Evolutionary conservation across 2,797 vertebrate genomes (phyloP).

Genomic region (Gouania willdenowi): DNA sequence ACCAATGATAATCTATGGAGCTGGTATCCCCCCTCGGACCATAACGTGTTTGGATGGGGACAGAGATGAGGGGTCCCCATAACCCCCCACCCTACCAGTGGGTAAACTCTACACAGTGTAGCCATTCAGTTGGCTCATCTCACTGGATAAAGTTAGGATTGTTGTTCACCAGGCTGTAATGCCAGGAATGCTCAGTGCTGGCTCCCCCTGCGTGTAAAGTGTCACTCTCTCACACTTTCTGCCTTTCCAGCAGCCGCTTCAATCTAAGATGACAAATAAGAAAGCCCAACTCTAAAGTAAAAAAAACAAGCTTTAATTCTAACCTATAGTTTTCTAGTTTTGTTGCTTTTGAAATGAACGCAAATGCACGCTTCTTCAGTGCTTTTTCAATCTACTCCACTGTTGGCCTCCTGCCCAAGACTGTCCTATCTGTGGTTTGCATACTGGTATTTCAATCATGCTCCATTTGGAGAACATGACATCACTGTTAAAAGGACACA

Average conservation of each 20-base stretch:
- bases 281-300: constrained; percentile 54
- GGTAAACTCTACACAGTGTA: constrained; percentile 77
- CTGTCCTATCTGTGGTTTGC: constrained; percentile 16
- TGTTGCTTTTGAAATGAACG: constrained; percentile 12
- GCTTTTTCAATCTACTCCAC: constrained; percentile 10
- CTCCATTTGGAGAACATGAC: constrained; percentile 51
- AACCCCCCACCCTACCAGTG: constrained; percentile 49
- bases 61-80: constrained; percentile 40
- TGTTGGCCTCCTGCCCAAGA: constrained; percentile 22
- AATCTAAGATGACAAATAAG: no score
- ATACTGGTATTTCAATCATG: constrained; percentile 41
- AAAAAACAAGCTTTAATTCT: constrained; percentile 62
- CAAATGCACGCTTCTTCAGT: no score
- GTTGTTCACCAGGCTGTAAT: constrained; percentile 79
- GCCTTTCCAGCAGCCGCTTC: constrained; percentile 35
- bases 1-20: constrained; percentile 9
- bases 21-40: constrained; percentile 30
- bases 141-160: constrained; percentile 81
- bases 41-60: constrained; percentile 39
- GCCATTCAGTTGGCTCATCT: constrained; percentile 71
- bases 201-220: constrained; percentile 52
- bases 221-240: constrained; percentile 51
- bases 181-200: constrained; percentile 74
- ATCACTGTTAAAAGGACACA: constrained; percentile 41
- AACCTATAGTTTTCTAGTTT: constrained; percentile 55